Conservation (phyloP, 2,888 invertebrate species). For the Hyposoter didymator region DNA sequence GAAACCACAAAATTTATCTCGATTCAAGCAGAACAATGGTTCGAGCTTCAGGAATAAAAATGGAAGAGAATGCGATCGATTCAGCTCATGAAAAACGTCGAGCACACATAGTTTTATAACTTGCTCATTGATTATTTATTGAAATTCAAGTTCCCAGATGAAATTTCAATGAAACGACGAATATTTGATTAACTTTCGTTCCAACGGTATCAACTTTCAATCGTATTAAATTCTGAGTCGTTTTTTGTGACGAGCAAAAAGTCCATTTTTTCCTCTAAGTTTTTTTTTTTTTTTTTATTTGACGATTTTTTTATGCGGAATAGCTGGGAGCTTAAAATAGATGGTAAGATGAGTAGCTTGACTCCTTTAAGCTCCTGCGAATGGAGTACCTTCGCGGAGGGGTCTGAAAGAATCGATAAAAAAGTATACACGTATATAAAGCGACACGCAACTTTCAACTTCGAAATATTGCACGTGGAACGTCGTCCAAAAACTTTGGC, state of each 20-base stretch:
- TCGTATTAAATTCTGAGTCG: background rate
- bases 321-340: background rate
- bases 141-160: background rate
- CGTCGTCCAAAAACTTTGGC: background rate
- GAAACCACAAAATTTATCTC: too few relatives aligned
- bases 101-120: background rate
- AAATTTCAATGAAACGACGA: background rate
- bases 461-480: background rate
- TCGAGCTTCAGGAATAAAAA: too few relatives aligned
- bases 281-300: background rate
- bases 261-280: background rate
- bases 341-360: slow-evolving; percentile 5
- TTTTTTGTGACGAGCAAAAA: background rate
- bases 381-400: background rate
- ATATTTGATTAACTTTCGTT: background rate
- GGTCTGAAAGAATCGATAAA: background rate
- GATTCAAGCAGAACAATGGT: too few relatives aligned
- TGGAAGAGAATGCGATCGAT: background rate
- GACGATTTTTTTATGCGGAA: background rate
- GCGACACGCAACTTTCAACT: background rate
- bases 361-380: slow-evolving; percentile 4
- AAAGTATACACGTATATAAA: background rate
- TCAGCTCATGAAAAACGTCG: background rate
- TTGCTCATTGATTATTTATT: background rate
- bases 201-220: background rate